Conservation (phyloP, 2,113 vertebrate genomes). For the Phylloscopus trochilus region DNA sequence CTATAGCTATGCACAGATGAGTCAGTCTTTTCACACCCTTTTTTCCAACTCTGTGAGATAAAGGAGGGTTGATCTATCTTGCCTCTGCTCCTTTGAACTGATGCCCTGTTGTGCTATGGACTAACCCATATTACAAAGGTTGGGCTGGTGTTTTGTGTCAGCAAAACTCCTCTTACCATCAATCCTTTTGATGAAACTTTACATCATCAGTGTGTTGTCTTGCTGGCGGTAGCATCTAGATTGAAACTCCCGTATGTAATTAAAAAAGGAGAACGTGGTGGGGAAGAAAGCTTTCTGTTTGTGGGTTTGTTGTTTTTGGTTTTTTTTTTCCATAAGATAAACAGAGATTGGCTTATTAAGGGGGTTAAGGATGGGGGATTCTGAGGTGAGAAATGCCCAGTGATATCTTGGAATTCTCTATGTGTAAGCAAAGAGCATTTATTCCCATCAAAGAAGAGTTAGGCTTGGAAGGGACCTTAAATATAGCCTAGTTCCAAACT, state of each 20-base stretch:
- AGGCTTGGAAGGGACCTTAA: neutral
- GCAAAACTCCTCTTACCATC: neutral
- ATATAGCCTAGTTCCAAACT: neutral
- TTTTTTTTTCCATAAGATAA: neutral
- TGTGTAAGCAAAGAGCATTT: neutral
- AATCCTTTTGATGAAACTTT: neutral
- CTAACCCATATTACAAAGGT: neutral
- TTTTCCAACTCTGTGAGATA: neutral
- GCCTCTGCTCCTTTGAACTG: neutral
- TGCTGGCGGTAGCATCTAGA: neutral
- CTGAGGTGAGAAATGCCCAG: neutral
- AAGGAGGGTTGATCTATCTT: neutral
- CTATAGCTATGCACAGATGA: neutral
- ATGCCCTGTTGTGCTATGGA: neutral
- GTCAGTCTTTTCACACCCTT: neutral
- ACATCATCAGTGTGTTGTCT: neutral
- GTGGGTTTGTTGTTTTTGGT: rapidly evolving
- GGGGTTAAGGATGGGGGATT: neutral
- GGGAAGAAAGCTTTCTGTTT: neutral
- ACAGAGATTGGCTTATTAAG: neutral
- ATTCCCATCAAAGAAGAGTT: neutral
- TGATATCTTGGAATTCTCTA: neutral
- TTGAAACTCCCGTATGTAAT: neutral
- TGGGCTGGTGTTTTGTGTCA: neutral
- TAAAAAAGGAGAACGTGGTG: neutral